phyloP scores from a whole-genome alignment of 1,140 invertebrate species.

The Harpegnathos saltator region DNA sequence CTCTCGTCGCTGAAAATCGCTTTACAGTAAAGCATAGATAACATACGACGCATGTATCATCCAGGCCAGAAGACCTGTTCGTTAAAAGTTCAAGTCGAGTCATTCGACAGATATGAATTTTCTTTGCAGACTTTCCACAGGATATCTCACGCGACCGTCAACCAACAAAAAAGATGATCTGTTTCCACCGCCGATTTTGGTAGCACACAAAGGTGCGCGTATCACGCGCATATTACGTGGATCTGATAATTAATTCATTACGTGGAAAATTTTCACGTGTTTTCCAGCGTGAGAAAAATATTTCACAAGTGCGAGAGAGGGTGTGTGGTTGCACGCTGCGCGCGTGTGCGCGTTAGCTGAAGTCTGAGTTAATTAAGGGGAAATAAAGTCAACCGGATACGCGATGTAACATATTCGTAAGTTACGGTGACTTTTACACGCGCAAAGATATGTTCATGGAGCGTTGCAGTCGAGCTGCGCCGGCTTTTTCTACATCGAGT shows the following conservation, averaged over 20 bases:
- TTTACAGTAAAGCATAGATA: too few species aligned
- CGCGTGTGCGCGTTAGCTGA: background rate
- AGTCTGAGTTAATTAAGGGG: conserved; percentile 27
- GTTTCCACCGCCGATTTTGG: background rate
- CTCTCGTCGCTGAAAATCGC: too few species aligned
- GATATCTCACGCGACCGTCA: too few species aligned
- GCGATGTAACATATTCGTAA: background rate
- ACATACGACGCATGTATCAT: too few species aligned
- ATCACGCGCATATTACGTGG: background rate
- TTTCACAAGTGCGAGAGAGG: conserved; percentile 30
- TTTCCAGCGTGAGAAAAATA: conserved; percentile 44
- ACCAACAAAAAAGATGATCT: background rate
- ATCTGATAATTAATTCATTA: conserved; percentile 22
- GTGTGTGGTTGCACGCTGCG: background rate
- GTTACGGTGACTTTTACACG: background rate
- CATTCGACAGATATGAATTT: too few species aligned
- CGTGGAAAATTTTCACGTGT: conserved; percentile 41
- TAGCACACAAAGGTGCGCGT: background rate
- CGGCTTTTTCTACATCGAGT: background rate
- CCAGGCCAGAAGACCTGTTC: too few species aligned
- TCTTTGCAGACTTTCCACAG: background rate
- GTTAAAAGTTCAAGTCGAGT: too few species aligned
- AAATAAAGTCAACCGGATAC: conserved; percentile 23
- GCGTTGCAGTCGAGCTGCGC: background rate
- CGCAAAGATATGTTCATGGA: conserved; percentile 12